Evolutionary conservation across 2,797 vertebrate genomes (phyloP), one percentile per base, ranked within the genome.

Genomic region (Podarcis siculus): DNA sequence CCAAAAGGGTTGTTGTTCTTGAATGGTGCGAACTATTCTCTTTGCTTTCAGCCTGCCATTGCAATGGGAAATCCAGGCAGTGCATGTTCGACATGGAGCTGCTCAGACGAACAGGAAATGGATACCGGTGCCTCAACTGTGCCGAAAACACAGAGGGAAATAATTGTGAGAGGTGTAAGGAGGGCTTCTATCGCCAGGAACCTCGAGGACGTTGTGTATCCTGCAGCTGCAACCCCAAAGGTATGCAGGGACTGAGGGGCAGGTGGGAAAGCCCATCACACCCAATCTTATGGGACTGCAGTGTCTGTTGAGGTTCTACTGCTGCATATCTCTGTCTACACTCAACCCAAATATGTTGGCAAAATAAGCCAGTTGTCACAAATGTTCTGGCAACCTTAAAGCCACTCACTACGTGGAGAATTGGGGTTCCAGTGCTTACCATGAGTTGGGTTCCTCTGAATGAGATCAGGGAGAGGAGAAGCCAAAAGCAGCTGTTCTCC

Each of bases 151-250:
- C 97, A 0, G 98, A 96, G 0, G 99, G 99, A 0, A 12, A 88
- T 0, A 97, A 5, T 91, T 99, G 99, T 0, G 98, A 99, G 93
- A 97, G 92, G 89, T 99, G 99, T 96, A 97, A 95, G 91, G 96
- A 96, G 0, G 98, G 98, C 0, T 98, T 97, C 94, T 97, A 97
- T 96, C 96, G 94, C 13, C 93, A 91, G 94, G 91, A n/a, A 39
- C 95, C 95, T 2, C 88, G 90, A 39, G 95, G 80, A 58, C 95
- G 94, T 92, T 99, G 99, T 93, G 87, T 92, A 8, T 95, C 97
- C 64, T 99, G 99, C 92, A 73, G 1, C 89, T 99, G 99, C 95
- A 97, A 97, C 95, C 1, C 96, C 8, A 87, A 86, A 94, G 98
- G 98, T 99, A 96, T 6, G 94, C 42, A 55, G 2, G 15, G 35